Base-by-base conservation (phyloP, 2,797 vertebrate genomes). In the Bradypodion pumilum region DNA sequence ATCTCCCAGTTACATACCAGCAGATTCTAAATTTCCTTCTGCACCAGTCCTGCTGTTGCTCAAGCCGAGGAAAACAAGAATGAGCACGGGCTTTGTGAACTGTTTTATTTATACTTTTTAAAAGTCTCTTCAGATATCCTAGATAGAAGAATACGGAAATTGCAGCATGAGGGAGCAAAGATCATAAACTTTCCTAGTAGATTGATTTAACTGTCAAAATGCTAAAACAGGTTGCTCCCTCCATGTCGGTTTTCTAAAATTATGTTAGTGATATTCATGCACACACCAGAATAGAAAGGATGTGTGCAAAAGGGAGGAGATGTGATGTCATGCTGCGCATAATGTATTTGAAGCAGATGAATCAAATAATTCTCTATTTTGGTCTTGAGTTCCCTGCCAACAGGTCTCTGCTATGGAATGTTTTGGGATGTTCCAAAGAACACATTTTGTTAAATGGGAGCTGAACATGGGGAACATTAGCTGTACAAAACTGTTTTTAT, bases 331-430 rank as follows among this genome's bases (percentile, higher is more conserved):
- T 79, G 49, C n/a, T 83, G 56, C 35, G 10, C 46, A 25, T 62
- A n/a, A 62, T 35, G 19, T 69, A 23, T 5, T 69, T 75, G 12
- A 62, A 56, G 27, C 46, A 40, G 52, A 68, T 35, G 16, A 68
- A 66, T 2, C 2, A 40, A 37, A 59, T 82, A 7, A 40, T 56
- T 44, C 23, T 72, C 10, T 78, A 12, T 35, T 9, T 0, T 46
- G 27, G 15, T 56, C 27, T 62, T 44, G 70, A 40, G n/a, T 52
- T 23, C 72, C 21, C 0, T 4, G 44, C 12, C 70, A 12, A 60
- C 25, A 2, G 40, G 9, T 62, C 49, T 16, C 1, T 0, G 2
- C 25, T 32, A 5, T 0, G 0, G 12, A 74, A 37, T 23, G 0
- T 0, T 37, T 76, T 15, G 37, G 73, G 35, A 90, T 21, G 27